phyloP scores from a whole-genome alignment of 2,113 vertebrate genomes.

The Oxygymnocypris stewartii region DNA sequence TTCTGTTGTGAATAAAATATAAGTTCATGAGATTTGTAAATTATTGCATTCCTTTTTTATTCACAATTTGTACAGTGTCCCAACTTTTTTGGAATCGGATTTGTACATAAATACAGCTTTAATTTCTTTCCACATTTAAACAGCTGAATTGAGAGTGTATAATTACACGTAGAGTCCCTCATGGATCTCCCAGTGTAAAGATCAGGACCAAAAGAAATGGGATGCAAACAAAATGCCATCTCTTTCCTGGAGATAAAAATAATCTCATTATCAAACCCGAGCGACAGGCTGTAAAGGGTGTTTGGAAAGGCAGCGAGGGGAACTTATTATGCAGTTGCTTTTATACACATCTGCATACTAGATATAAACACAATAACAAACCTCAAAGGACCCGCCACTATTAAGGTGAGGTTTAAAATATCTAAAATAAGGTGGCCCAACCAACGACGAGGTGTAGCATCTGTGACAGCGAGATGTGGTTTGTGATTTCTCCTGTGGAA shows the following conservation, averaged over 20 bases:
- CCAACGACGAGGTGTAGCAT: constrained; percentile 33
- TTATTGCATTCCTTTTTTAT: too few species aligned
- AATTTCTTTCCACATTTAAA: not conserved
- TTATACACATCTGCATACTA: constrained; percentile 41
- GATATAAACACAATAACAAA: constrained; percentile 44
- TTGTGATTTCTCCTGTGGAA: not conserved
- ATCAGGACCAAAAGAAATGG: not conserved
- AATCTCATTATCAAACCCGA: constrained; percentile 47
- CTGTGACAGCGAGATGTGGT: not conserved
- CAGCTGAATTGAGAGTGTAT: not conserved
- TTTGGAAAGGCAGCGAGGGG: not conserved
- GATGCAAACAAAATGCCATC: constrained; percentile 40
- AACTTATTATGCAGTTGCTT: constrained; percentile 22
- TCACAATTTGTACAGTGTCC: too few species aligned
- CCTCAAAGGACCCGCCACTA: constrained; percentile 11
- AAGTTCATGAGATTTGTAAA: too few species aligned
- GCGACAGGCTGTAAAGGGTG: constrained; percentile 31
- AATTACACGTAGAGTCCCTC: not conserved
- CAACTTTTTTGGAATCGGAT: too few species aligned
- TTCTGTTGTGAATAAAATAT: too few species aligned
- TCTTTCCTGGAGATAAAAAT: constrained; percentile 51
- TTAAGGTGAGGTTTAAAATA: not conserved
- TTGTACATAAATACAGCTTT: not conserved
- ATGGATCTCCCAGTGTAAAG: not conserved
- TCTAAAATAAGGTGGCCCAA: constrained; percentile 51